Evolutionary conservation across 2,113 vertebrate genomes (phyloP).

Genomic region (Pelodiscus sinensis): DNA sequence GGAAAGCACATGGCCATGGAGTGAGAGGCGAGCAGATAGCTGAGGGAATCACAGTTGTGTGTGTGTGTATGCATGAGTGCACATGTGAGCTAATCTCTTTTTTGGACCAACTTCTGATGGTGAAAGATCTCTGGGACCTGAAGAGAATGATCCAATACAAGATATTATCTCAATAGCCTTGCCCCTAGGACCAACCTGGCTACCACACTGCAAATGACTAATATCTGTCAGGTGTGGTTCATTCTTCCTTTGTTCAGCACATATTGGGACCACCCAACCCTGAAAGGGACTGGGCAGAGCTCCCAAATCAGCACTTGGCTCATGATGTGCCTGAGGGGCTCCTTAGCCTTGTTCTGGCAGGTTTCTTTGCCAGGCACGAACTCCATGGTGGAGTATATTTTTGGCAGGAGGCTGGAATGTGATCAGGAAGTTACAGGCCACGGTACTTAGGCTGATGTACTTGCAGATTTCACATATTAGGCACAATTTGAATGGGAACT

Average conservation of each 20-base stretch:
- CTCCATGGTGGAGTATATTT: not conserved
- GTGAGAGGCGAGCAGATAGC: not conserved
- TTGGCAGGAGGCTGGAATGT: not conserved
- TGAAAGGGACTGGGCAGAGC: not conserved
- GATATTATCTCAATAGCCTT: not conserved
- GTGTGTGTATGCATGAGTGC: too few relatives aligned
- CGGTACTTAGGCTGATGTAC: not conserved
- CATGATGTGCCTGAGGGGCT: not conserved
- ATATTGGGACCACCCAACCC: not conserved
- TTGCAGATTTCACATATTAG: not conserved
- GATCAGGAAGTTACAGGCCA: not conserved
- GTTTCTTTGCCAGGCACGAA: not conserved
- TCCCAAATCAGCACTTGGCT: not conserved
- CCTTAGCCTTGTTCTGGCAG: not conserved
- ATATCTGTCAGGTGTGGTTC: not conserved
- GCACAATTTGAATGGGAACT: not conserved
- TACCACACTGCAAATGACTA: not conserved
- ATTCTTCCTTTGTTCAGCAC: not conserved
- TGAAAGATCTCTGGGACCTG: not conserved
- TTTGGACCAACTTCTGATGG: not conserved
- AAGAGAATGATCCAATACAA: not conserved
- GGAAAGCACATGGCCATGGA: not conserved
- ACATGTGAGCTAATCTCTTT: not conserved
- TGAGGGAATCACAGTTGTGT: not conserved
- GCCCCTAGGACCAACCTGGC: not conserved